phyloP scores from a whole-genome alignment of 1,140 invertebrate genomes.

The Nautilus pompilius region DNA sequence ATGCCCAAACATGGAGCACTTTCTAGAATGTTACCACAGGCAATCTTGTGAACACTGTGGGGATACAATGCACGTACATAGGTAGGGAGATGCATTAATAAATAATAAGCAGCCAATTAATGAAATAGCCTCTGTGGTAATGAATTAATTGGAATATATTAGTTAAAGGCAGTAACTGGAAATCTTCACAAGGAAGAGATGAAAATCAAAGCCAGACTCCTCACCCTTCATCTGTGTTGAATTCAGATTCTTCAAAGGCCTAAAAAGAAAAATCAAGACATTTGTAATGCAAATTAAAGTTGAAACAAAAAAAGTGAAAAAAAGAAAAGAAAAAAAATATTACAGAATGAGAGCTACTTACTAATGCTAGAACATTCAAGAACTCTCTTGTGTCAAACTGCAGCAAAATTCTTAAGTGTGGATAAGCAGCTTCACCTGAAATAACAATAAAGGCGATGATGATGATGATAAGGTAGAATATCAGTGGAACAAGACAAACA shows the following conservation, averaged over 20 bases:
- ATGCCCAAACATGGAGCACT: too few relatives aligned
- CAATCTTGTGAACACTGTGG: too few relatives aligned
- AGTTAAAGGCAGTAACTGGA: too few relatives aligned
- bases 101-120: too few relatives aligned
- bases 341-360: slow-evolving; percentile 23
- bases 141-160: too few relatives aligned
- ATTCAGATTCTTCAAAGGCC: slow-evolving; percentile 81
- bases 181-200: too few relatives aligned
- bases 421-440: slow-evolving; percentile 69
- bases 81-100: too few relatives aligned
- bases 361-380: slow-evolving; percentile 80
- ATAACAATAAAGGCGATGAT: not conserved
- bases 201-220: not conserved
- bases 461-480: not conserved
- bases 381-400: slow-evolving; percentile 86
- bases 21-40: too few relatives aligned
- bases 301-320: not conserved
- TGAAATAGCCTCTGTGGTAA: too few relatives aligned
- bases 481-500: too few relatives aligned
- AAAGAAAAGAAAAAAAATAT: not conserved
- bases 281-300: not conserved
- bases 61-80: too few relatives aligned
- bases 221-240: slow-evolving; percentile 47
- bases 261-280: slow-evolving; percentile 22
- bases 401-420: slow-evolving; percentile 76